Conservation (phyloP, 64 coral and sea anemone species). For the Pachyseris speciosa region DNA sequence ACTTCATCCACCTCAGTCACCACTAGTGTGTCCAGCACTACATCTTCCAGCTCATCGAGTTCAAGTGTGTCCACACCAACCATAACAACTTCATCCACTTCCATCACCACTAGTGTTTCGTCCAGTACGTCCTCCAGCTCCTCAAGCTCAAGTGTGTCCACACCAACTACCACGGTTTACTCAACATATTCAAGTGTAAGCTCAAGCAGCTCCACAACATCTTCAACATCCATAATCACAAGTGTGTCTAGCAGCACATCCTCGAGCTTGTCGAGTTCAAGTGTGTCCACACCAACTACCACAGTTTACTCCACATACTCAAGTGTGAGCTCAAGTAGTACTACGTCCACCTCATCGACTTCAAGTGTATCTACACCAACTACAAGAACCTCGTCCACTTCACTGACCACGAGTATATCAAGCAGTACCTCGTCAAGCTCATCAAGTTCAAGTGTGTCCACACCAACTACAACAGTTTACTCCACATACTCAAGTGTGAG, state of each 20-base stretch:
- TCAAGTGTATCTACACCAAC: neutral
- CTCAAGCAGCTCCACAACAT: neutral
- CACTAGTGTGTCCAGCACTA: neutral
- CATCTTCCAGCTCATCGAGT: too few relatives aligned
- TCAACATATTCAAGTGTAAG: neutral
- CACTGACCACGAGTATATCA: neutral
- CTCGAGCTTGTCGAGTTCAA: neutral
- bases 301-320: slow-evolving; percentile 12
- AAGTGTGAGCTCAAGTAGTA: slow-evolving; percentile 7
- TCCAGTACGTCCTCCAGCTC: neutral
- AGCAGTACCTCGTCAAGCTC: neutral
- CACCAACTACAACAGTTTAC: neutral
- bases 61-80: too few relatives aligned
- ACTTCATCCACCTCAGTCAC: neutral
- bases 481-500: slow-evolving; percentile 22
- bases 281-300: neutral
- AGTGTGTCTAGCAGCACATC: neutral
- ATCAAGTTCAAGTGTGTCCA: neutral
- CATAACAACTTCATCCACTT: neutral
- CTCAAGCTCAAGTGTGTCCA: neutral
- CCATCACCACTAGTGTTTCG: neutral
- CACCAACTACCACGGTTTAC: slow-evolving; percentile 38
- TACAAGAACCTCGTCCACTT: neutral
- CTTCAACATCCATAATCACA: neutral
- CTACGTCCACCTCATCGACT: neutral